Percentiles rank a stretch among this genome's conserved stretches.
phyloP scores from a whole-genome alignment of 2,113 vertebrate genomes.

The Siniperca chuatsi region DNA sequence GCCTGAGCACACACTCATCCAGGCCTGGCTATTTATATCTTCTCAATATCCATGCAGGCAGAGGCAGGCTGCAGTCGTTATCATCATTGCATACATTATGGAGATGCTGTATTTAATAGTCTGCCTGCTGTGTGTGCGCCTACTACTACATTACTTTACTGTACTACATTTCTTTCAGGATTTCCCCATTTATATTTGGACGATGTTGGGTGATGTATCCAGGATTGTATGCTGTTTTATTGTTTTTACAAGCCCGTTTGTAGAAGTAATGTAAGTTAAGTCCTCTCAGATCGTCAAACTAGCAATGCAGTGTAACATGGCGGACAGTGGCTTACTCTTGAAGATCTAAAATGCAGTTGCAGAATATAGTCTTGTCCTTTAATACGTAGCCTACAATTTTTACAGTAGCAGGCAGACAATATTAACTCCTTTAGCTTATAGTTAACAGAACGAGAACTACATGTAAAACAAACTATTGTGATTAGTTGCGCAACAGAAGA shows the following conservation, averaged over 20 bases:
- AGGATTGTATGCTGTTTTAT: background rate
- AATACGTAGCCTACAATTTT: background rate
- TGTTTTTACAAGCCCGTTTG: background rate
- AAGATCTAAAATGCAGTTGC: background rate
- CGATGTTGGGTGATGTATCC: background rate
- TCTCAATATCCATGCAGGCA: constrained; percentile 69
- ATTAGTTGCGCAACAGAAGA: too few relatives aligned
- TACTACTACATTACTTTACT: too few relatives aligned
- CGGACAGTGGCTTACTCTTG: background rate
- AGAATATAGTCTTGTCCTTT: background rate
- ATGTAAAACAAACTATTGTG: too few relatives aligned
- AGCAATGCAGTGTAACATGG: background rate
- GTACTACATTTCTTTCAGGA: constrained; percentile 27
- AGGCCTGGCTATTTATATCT: constrained; percentile 79
- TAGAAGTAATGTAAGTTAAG: background rate
- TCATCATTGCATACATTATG: constrained; percentile 73
- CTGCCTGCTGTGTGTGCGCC: constrained; percentile 31
- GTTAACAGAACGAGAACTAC: too few relatives aligned
- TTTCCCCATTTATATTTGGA: constrained; percentile 32
- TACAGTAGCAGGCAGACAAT: background rate
- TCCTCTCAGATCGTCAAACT: background rate
- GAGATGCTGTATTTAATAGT: constrained; percentile 39
- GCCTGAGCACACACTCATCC: constrained; percentile 62
- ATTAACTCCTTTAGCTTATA: background rate
- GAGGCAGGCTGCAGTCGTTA: constrained; percentile 68